Percentiles rank a stretch among this genome's conserved stretches.
Conservation (phyloP, 2,797 vertebrate species). For the Ctenopoma kingsleyae region DNA sequence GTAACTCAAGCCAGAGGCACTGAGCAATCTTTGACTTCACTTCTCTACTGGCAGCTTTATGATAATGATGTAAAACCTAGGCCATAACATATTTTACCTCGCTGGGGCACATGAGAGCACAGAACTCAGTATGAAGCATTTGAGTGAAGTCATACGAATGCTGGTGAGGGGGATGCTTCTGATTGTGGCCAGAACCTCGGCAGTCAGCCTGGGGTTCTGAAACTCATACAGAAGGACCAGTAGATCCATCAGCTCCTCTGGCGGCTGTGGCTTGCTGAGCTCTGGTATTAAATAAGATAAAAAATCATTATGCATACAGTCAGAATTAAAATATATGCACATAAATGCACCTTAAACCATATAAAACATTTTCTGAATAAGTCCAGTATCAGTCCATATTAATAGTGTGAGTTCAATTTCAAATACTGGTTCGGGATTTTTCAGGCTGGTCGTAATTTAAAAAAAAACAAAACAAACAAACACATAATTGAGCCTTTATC, state of each 20-base stretch:
- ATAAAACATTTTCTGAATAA: too few species aligned
- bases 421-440: too few species aligned
- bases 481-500: too few species aligned
- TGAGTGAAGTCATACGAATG: slow-evolving; percentile 93
- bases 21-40: neutral
- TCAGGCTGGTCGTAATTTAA: neutral
- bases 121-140: slow-evolving; percentile 90
- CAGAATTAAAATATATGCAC: neutral
- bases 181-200: slow-evolving; percentile 90
- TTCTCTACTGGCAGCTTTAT: too few species aligned
- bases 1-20: too few species aligned
- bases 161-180: slow-evolving; percentile 85
- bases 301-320: neutral
- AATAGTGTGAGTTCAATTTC: too few species aligned
- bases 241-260: slow-evolving; percentile 94
- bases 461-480: too few species aligned
- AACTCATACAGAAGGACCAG: slow-evolving; percentile 96
- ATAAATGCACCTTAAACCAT: neutral
- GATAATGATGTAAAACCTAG: neutral
- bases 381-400: too few species aligned
- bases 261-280: slow-evolving; percentile 87
- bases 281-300: slow-evolving; percentile 57
- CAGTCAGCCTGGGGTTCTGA: slow-evolving; percentile 93
- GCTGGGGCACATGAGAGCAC: slow-evolving; percentile 87
- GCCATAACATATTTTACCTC: slow-evolving; percentile 64